phyloP scores from a whole-genome alignment of 1,140 invertebrate genomes.

The Tigriopus japonicus region DNA sequence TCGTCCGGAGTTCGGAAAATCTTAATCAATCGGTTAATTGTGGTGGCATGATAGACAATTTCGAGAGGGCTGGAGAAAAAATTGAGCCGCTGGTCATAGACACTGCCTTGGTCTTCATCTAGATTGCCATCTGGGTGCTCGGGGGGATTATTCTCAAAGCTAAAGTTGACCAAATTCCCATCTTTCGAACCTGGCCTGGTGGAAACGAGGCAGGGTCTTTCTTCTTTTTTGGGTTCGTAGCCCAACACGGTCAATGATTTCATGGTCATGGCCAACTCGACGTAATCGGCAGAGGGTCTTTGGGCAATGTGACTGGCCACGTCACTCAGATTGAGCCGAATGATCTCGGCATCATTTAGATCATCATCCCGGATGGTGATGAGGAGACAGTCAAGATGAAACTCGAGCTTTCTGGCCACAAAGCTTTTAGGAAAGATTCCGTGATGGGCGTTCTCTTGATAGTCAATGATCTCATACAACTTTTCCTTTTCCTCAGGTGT shows the following conservation, averaged over 20 bases:
- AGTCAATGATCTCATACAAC: constrained; percentile 11
- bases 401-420: neutral
- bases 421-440: constrained; percentile 5
- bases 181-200: neutral
- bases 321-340: neutral
- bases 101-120: neutral
- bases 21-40: constrained; percentile 1
- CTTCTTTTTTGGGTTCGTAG: neutral
- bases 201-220: neutral
- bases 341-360: neutral
- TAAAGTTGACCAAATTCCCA: neutral
- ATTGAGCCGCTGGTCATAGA: constrained; percentile 4
- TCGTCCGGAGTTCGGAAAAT: constrained; percentile 9
- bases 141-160: constrained; percentile 10
- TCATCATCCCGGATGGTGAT: constrained; percentile 6
- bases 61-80: constrained; percentile 4
- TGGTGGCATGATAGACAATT: constrained; percentile 1
- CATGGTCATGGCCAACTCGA: neutral
- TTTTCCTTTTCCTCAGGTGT: constrained; percentile 1
- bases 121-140: neutral
- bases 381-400: neutral
- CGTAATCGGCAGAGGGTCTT: constrained; percentile 1
- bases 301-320: neutral
- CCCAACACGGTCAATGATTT: neutral
- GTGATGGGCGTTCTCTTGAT: constrained; percentile 7